phyloP scores from a whole-genome alignment of 2,888 invertebrate species.

The Vanessa cardui region DNA sequence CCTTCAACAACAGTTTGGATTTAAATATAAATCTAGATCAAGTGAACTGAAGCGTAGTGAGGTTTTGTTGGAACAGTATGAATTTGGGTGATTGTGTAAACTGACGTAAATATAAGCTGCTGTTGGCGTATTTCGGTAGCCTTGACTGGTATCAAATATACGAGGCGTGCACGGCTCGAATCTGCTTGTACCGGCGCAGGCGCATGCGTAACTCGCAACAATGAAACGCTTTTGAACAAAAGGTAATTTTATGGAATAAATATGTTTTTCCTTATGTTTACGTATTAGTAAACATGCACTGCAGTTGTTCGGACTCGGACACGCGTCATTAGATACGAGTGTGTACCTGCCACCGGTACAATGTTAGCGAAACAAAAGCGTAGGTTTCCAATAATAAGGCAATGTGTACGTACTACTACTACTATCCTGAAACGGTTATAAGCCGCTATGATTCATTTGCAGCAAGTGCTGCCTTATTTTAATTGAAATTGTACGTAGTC shows the following conservation, averaged over 20 bases:
- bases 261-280: slow-evolving; percentile 35
- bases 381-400: background rate
- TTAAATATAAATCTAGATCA: slow-evolving; percentile 27
- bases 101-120: slow-evolving; percentile 37
- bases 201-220: slow-evolving; percentile 21
- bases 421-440: slow-evolving; percentile 9
- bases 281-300: slow-evolving; percentile 21
- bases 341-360: slow-evolving; percentile 13
- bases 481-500: background rate
- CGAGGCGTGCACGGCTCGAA: slow-evolving; percentile 16
- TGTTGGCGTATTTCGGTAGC: slow-evolving; percentile 37
- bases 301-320: slow-evolving; percentile 4
- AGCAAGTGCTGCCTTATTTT: background rate
- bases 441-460: background rate
- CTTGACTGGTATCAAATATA: slow-evolving; percentile 37
- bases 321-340: slow-evolving; percentile 19
- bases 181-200: slow-evolving; percentile 10
- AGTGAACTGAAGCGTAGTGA: slow-evolving; percentile 31
- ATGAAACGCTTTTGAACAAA: slow-evolving; percentile 46
- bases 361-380: background rate
- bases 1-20: slow-evolving; percentile 20
- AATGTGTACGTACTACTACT: background rate
- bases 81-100: slow-evolving; percentile 41
- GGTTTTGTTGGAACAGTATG: slow-evolving; percentile 30
- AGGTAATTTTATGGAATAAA: slow-evolving; percentile 44